phyloP scores from a whole-genome alignment of 2,113 vertebrate genomes.

The Progne subis region DNA sequence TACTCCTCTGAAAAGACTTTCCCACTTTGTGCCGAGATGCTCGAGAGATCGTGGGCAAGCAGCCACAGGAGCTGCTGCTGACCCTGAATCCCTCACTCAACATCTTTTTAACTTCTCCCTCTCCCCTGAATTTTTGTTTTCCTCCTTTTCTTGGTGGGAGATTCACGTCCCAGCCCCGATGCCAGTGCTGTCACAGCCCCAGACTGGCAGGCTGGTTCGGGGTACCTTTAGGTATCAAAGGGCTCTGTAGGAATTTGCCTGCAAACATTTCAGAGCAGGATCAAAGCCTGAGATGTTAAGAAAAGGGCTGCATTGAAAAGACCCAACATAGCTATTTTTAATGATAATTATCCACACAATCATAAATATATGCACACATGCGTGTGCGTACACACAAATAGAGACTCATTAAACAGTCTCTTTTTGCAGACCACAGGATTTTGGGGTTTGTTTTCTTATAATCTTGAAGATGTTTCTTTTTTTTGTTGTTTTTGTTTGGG shows the following conservation, averaged over 20 bases:
- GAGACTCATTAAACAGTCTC: slow-evolving; percentile 35
- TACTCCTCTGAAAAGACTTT: neutral
- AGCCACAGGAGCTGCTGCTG: neutral
- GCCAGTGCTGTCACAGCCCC: neutral
- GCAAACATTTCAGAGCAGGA: neutral
- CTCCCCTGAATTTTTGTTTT: neutral
- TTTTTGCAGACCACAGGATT: slow-evolving; percentile 25
- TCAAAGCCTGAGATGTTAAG: neutral
- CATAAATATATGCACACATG: slow-evolving; percentile 41
- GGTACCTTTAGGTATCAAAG: neutral
- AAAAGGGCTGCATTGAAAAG: neutral
- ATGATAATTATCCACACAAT: slow-evolving; percentile 22
- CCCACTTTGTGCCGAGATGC: neutral
- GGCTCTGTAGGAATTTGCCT: neutral
- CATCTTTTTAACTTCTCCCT: neutral
- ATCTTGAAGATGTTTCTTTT: neutral
- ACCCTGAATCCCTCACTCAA: neutral
- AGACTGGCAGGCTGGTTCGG: neutral
- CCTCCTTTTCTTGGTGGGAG: neutral
- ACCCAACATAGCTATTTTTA: neutral
- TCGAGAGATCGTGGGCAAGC: neutral
- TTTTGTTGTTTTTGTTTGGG: neutral
- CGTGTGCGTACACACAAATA: accelerated
- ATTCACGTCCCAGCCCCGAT: neutral
- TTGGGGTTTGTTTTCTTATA: neutral